These are phyloP conservation scores for Zaprionus obscuricornis DNA, from an alignment of 2,888 invertebrate genomes.

Conservation along the genomic window DNA sequence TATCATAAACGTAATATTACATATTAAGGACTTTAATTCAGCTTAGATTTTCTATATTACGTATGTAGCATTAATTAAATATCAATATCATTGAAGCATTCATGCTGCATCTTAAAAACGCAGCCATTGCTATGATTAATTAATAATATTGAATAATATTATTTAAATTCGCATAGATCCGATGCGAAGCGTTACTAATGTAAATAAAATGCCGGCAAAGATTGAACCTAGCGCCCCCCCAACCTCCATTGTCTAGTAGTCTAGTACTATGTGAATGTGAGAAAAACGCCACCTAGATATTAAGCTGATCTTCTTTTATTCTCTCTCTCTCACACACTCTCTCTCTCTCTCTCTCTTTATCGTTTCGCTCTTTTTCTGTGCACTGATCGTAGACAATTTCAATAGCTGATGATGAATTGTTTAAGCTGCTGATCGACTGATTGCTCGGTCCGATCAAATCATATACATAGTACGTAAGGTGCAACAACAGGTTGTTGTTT, in stretches of 20 bases:
- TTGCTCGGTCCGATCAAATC: slow-evolving; percentile 41
- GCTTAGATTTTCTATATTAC: neutral
- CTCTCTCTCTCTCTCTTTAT: too few species aligned
- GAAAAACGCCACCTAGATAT: slow-evolving; percentile 71
- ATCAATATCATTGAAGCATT: slow-evolving; percentile 45
- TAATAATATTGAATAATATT: slow-evolving; percentile 67
- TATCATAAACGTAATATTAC: neutral
- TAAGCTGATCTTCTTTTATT: slow-evolving; percentile 23
- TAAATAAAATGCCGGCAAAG: slow-evolving; percentile 66
- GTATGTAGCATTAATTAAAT: slow-evolving; percentile 13
- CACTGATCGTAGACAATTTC: slow-evolving; percentile 23
- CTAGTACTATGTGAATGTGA: slow-evolving; percentile 64
- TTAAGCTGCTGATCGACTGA: slow-evolving; percentile 41
- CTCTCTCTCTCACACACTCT: too few species aligned
- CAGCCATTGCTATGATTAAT: slow-evolving; percentile 62
- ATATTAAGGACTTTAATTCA: neutral
- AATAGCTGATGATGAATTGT: slow-evolving; percentile 53
- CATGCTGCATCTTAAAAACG: slow-evolving; percentile 53
- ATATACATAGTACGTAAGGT: slow-evolving; percentile 53
- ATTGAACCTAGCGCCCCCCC: slow-evolving; percentile 26
- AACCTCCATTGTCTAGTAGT: too few species aligned
- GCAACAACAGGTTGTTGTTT: slow-evolving; percentile 69
- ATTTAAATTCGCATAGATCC: slow-evolving; percentile 78
- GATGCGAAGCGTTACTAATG: slow-evolving; percentile 67
- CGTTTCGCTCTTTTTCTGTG: too few species aligned